Evolutionary conservation across 2,113 vertebrate genomes (phyloP).

Genomic region (Vanacampus margaritifer): DNA sequence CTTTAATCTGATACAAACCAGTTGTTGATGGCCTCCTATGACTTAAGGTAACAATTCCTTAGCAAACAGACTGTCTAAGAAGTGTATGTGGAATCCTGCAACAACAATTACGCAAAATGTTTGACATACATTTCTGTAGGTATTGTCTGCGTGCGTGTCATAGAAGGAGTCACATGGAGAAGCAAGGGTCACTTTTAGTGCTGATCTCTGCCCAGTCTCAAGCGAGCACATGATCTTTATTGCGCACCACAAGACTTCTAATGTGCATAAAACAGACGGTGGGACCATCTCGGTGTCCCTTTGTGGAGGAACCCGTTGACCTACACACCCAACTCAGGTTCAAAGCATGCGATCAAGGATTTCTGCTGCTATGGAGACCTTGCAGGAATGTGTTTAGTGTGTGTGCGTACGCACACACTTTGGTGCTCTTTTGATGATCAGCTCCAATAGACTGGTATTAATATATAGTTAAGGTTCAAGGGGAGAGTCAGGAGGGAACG

Average conservation of each 20-base stretch:
- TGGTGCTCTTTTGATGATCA: conserved; percentile 52
- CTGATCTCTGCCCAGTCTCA: background rate
- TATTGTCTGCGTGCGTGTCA: conserved; percentile 6
- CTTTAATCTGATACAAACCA: conserved; percentile 32
- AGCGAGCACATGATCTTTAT: background rate
- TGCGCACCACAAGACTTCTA: background rate
- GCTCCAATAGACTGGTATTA: conserved; percentile 57
- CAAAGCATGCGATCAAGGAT: conserved; percentile 49
- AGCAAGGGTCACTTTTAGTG: conserved; percentile 1
- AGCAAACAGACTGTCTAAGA: conserved; percentile 20
- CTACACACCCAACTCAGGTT: conserved; percentile 26
- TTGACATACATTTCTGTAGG: conserved; percentile 14
- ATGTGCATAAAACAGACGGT: background rate
- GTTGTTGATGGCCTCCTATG: conserved; percentile 21
- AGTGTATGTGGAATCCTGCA: conserved; percentile 10
- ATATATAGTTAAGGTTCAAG: conserved; percentile 63
- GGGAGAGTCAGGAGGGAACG: conserved; percentile 31
- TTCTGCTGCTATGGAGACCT: conserved; percentile 58
- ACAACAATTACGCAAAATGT: conserved; percentile 14
- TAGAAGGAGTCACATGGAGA: conserved; percentile 21
- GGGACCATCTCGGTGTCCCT: conserved; percentile 23
- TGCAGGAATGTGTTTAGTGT: conserved; percentile 45
- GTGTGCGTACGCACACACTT: conserved; percentile 9
- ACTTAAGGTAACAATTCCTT: conserved; percentile 17
- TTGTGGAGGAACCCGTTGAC: background rate